phyloP scores from a whole-genome alignment of 2,888 invertebrate species.

The Drosophila hawaiiensis region DNA sequence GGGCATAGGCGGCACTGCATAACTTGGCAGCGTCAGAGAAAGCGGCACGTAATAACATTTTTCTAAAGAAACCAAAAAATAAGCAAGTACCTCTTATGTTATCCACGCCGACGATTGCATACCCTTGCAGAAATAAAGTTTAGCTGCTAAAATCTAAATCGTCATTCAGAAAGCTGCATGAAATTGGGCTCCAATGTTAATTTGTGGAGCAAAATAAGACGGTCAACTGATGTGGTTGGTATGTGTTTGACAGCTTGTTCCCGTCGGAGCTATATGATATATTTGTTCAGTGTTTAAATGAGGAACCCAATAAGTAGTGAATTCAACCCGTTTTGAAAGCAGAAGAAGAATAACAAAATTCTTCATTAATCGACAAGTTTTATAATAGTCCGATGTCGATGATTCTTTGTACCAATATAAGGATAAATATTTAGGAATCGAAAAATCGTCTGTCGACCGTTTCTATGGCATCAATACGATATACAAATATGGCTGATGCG shows the following conservation, averaged over 20 bases:
- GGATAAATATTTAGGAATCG: background rate
- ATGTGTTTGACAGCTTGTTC: background rate
- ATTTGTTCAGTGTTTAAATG: rapidly evolving
- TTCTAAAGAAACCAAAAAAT: constrained; percentile 70
- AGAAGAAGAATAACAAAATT: background rate
- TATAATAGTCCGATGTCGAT: background rate
- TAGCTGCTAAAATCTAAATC: background rate
- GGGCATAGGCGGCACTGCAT: constrained; percentile 78
- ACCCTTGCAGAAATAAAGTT: background rate
- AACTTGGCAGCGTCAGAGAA: constrained; percentile 72
- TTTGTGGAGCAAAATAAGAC: background rate
- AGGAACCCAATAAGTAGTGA: background rate
- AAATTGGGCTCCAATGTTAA: background rate
- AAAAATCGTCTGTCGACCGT: no score
- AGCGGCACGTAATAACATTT: constrained; percentile 80
- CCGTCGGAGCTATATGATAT: background rate
- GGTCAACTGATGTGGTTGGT: background rate
- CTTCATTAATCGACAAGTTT: background rate
- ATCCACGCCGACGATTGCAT: background rate
- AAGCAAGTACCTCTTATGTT: background rate
- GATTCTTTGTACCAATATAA: background rate
- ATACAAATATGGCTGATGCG: background rate
- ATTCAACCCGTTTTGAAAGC: background rate
- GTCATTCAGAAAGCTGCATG: no score
- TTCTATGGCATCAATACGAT: background rate